These are phyloP conservation scores for Dromas ardeola DNA, from an alignment of 2,113 vertebrate species.

Conservation along the genomic window DNA sequence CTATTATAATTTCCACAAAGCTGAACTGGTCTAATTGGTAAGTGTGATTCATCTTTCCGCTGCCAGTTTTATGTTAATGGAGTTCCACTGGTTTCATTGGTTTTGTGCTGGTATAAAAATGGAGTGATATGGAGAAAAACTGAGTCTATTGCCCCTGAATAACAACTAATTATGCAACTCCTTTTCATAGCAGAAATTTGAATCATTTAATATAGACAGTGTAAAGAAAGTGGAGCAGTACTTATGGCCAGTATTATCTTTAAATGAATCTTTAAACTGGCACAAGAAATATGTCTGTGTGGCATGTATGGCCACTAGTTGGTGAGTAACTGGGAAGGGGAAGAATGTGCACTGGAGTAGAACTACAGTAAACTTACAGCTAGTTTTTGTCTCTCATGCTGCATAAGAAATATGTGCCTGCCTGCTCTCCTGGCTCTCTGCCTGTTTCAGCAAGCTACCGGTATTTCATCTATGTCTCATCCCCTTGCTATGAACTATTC, in stretches of 20 bases:
- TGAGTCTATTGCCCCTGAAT: background rate
- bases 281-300: background rate
- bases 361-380: background rate
- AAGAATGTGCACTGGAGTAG: background rate
- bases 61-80: background rate
- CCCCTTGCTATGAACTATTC: constrained; percentile 7
- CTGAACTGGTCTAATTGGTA: background rate
- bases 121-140: background rate
- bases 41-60: background rate
- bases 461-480: constrained; percentile 14
- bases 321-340: background rate
- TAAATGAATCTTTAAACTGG: background rate
- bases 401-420: background rate
- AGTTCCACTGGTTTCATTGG: background rate
- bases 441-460: background rate
- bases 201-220: background rate
- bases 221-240: background rate
- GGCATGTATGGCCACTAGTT: background rate
- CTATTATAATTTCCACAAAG: background rate
- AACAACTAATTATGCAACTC: background rate
- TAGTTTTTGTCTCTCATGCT: background rate
- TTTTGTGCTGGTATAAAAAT: background rate
- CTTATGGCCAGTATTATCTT: background rate
- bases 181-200: background rate
- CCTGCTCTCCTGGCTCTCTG: background rate